Evolutionary conservation across 2,888 invertebrate genomes (phyloP), one percentile per base, ranked within the genome.

Genomic region (Drosophila ustulata): DNA sequence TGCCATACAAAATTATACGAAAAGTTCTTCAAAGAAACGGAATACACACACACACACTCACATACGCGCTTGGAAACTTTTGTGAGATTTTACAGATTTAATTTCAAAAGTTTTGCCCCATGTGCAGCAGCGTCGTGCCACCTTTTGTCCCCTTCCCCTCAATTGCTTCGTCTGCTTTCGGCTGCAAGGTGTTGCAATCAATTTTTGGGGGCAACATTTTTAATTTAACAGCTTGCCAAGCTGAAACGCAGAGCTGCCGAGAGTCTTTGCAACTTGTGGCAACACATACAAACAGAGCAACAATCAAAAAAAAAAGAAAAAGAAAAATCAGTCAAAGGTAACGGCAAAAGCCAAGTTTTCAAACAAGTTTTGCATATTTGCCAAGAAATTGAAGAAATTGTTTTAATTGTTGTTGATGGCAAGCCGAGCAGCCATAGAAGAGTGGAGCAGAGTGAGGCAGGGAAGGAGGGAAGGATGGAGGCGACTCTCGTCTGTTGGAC

Each of bases 321-420:
- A 11, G 11, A 34, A 51, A 56, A 13, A 53, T 65, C 55, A 66
- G 43, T 39, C 28, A 55, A 66, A 59, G 32, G 39, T 39, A 59
- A 66, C 50, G 37, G 37, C 37, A 32, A 56, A 25, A 47, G 30
- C 45, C 9, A 56, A 47, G 34, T 57, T 47, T 34, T 47, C 46
- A 37, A 56, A 37, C 80, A 87, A 46, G 78, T 82, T 82, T 71
- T 67, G 66, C 71, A 88, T 79, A 82, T 85, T 88, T 85, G 75
- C 66, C 63, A 66, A 51, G 49, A 77, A 68, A 78, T 78, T 78
- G 52, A 72, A 65, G 80, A 86, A 83, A 80, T 88, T 86, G 72
- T 78, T 88, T 88, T 88, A 83, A 83, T 83, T 83, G 83, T 75
- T 78, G 74, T 56, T 62, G 66, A 45, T 32, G 26, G n/a, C 3